A percentile compares a stretch with the other conserved stretches of the same genome.
Evolutionary conservation across 2,888 invertebrate species (phyloP).

Genomic region (Mylabris sibirica): DNA sequence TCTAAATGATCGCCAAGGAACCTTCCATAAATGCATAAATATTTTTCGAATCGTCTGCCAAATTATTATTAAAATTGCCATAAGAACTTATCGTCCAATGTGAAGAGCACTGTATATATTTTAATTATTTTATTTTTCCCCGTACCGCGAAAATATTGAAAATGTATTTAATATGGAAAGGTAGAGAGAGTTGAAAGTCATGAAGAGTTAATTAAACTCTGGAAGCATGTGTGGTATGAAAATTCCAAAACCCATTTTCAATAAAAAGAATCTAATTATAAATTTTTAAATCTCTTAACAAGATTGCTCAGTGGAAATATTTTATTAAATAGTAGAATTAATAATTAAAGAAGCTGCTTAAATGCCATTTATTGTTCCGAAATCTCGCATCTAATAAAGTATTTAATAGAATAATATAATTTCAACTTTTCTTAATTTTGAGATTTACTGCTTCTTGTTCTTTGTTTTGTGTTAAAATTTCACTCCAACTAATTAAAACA

Average conservation of each 20-base stretch:
- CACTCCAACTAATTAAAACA: background rate
- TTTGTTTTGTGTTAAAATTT: background rate
- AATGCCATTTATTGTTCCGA: background rate
- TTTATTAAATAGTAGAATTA: slow-evolving; percentile 5
- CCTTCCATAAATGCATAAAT: no score
- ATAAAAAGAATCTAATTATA: background rate
- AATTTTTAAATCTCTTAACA: background rate
- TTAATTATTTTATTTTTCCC: background rate
- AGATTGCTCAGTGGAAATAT: background rate
- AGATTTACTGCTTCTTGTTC: background rate
- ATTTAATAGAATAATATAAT: background rate
- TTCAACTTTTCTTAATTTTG: background rate
- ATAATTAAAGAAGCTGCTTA: background rate
- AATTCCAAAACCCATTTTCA: background rate
- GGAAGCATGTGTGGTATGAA: background rate
- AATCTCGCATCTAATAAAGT: background rate
- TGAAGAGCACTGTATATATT: no score
- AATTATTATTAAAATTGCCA: background rate
- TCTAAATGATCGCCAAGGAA: no score
- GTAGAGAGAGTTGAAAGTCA: background rate
- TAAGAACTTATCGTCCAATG: no score
- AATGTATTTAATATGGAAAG: background rate
- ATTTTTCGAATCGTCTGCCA: no score
- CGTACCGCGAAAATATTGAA: background rate
- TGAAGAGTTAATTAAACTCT: slow-evolving; percentile 2